Base-by-base conservation (phyloP, 2,888 invertebrate genomes). In the Sphaerophoria rueppellii region DNA sequence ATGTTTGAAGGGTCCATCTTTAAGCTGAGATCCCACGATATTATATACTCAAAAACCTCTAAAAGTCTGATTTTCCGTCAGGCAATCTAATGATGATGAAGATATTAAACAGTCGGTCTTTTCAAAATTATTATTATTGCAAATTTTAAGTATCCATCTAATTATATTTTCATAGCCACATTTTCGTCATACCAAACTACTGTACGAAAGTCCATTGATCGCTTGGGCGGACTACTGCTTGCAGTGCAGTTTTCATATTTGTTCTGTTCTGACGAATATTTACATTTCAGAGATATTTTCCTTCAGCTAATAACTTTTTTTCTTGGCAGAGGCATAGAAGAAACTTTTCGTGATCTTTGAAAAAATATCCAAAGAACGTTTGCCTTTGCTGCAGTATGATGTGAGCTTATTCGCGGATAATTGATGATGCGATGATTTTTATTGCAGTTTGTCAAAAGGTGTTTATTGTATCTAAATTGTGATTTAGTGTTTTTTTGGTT, bases 101-200 rank as follows among this genome's bases (percentile, higher is more conserved):
- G 69, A 81, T 76, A 85, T 85, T 81, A 85, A 85, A 85, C 76
- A 85, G 76, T 81, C 85, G 81, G 76, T 24, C 73, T 72, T 81
- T 81, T 54, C 37, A 52, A 85, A 85, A 81, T 85, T 76, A 85
- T 85, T 85, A 85, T 81, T 85, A 85, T 81, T 81, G 76, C 65
- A 73, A 60, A 73, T 72, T 81, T 85, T 85, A 81, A 85, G 76
- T 81, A 77, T 85, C 85, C 72, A 61, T 58, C 69, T 85, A 85
- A 85, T 85, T 85, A 85, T 85, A 85, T 85, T 85, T 81, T 81
- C 69, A 63, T 73, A 81, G 83, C 72, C 81, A 58, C 35, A 55
- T 52, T 65, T 58, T 71, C 65, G 60, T 61, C 55, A 67, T 57
- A 61, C 24, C 24, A 24, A 24, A 24, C 24, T 24, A 24, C 24